A percentile compares a stretch with the other conserved stretches of the same genome.
Conservation (phyloP, 2,888 invertebrate genomes). For the Scaeva pyrastri region DNA sequence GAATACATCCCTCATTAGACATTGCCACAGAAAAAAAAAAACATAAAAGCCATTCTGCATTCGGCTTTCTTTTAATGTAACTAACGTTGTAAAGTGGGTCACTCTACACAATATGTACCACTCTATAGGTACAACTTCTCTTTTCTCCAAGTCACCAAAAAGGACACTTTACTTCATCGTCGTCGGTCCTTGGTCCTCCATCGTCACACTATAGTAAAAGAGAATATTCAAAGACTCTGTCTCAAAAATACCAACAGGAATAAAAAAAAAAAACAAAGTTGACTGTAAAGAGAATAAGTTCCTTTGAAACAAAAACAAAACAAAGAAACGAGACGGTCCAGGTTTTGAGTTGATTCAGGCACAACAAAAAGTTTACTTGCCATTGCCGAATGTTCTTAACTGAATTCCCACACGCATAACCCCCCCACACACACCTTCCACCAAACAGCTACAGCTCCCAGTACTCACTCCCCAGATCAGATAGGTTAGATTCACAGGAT, state of each 20-base stretch:
- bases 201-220: not conserved
- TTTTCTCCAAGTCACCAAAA: not conserved
- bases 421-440: not conserved
- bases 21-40: conserved; percentile 22
- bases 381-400: not conserved
- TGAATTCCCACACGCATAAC: not conserved
- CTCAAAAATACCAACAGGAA: conserved; percentile 6
- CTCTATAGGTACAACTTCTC: no score
- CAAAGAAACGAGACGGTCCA: not conserved
- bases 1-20: conserved; percentile 1
- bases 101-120: not conserved
- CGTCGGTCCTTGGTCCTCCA: no score
- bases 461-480: no score
- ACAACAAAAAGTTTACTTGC: not conserved
- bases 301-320: not conserved
- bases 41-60: conserved; percentile 14
- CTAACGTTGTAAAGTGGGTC: conserved; percentile 17
- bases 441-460: no score
- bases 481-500: no score
- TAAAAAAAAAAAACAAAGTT: not conserved
- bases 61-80: not conserved
- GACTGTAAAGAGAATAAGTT: not conserved
- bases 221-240: conserved; percentile 3
- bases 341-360: not conserved
- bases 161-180: not conserved